A percentile compares a stretch with the other conserved stretches of the same genome.
These are phyloP conservation scores for Engystomops pustulosus DNA, from an alignment of 2,113 vertebrate species.

Conservation along the genomic window DNA sequence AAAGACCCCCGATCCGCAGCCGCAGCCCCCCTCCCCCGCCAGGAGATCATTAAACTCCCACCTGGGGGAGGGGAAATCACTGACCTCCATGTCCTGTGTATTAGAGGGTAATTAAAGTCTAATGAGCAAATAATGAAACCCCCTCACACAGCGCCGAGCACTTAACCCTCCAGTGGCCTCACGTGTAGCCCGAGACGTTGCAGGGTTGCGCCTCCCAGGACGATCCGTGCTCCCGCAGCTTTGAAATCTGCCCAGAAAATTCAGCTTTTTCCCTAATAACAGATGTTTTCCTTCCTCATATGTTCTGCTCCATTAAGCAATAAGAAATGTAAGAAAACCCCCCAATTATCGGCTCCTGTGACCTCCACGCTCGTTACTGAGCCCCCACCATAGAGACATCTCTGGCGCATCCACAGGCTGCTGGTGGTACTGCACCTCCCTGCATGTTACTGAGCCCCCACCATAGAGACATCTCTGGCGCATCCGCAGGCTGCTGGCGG, in stretches of 20 bases:
- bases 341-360: too few relatives aligned
- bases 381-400: too few relatives aligned
- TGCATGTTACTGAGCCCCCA: too few relatives aligned
- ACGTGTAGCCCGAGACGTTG: not conserved
- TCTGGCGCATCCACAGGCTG: not conserved
- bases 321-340: too few relatives aligned
- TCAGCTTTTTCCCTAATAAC: not conserved
- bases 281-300: not conserved
- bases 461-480: too few relatives aligned
- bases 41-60: constrained; percentile 28
- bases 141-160: not conserved
- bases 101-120: constrained; percentile 37
- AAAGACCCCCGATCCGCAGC: not conserved
- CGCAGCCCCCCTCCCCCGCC: not conserved
- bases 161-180: constrained; percentile 1
- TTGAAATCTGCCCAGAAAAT: not conserved
- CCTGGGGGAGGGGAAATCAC: not conserved
- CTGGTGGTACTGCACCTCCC: not conserved
- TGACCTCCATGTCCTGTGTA: constrained; percentile 25
- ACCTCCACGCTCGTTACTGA: too few relatives aligned
- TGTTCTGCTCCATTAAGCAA: not conserved
- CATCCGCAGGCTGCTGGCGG: too few relatives aligned
- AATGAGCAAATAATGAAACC: constrained; percentile 49
- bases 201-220: not conserved
- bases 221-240: too few relatives aligned